Conservation (phyloP, 2,113 vertebrate species). For the Mormyrus lacerda region DNA sequence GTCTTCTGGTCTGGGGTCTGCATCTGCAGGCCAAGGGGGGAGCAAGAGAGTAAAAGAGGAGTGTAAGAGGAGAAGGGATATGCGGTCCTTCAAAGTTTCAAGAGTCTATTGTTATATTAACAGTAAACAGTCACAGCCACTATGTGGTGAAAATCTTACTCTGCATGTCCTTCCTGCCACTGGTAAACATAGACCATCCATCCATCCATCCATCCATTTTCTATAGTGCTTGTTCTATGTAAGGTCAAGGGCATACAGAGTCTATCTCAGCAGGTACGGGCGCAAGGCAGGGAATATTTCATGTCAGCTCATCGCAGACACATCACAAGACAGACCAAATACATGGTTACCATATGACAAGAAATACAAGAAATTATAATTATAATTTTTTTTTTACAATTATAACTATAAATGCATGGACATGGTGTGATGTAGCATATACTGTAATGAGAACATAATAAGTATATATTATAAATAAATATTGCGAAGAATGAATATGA, state of each 20-base stretch:
- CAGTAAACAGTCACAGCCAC: not conserved
- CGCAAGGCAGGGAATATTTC: not conserved
- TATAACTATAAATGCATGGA: not conserved
- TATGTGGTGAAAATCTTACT: no score
- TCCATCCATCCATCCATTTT: not conserved
- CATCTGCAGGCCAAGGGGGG: not conserved
- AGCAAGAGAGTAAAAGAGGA: no score
- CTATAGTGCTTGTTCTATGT: not conserved
- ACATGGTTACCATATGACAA: not conserved
- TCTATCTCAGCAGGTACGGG: not conserved
- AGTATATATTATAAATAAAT: not conserved
- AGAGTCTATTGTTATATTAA: not conserved
- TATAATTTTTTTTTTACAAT: no score
- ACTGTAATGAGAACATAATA: not conserved
- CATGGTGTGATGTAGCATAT: not conserved
- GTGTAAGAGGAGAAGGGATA: no score
- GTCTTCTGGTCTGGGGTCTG: not conserved
- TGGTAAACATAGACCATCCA: not conserved
- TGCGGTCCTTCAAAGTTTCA: not conserved
- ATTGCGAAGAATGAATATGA: not conserved
- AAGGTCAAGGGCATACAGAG: not conserved
- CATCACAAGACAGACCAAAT: not conserved
- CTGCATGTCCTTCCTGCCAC: not conserved
- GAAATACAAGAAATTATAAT: no score
- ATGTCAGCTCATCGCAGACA: not conserved